Conservation (phyloP, 92 coral and sea anemone species). For the Zoanthus sansibaricus region DNA sequence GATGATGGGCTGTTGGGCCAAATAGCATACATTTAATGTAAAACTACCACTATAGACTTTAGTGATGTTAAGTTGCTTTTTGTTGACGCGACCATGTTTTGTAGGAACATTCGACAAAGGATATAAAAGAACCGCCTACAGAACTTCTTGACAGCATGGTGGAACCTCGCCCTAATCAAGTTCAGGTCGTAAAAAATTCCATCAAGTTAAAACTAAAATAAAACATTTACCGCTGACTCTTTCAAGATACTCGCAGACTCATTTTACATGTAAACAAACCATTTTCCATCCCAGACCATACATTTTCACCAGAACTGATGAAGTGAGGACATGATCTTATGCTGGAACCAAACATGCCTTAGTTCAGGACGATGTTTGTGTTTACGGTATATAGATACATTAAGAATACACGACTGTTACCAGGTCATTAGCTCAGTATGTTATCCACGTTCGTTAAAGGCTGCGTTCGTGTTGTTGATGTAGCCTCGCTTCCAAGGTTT, state of each 20-base stretch:
- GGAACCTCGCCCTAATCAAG: constrained; percentile 70
- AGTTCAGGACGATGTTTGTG: no score
- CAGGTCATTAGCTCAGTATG: neutral
- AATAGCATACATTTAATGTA: no score
- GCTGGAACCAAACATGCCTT: no score
- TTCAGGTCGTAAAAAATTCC: constrained; percentile 79
- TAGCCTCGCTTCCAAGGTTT: neutral
- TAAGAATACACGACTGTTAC: neutral
- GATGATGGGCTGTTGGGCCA: no score
- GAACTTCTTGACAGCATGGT: constrained; percentile 68
- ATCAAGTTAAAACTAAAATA: constrained; percentile 92
- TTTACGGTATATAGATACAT: neutral
- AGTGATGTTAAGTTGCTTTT: no score
- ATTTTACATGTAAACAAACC: neutral
- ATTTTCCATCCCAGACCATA: neutral
- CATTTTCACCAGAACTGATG: neutral
- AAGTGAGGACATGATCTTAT: no score
- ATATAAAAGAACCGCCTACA: constrained; percentile 56
- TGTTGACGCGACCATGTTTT: neutral
- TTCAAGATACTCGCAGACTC: neutral
- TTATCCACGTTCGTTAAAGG: neutral
- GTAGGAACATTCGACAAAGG: constrained; percentile 19
- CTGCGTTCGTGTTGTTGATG: neutral
- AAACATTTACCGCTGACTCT: constrained; percentile 7
- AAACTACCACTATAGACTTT: no score